Evolutionary conservation across 2,888 invertebrate genomes (phyloP).

Genomic region (Chaitophorus viminalis): DNA sequence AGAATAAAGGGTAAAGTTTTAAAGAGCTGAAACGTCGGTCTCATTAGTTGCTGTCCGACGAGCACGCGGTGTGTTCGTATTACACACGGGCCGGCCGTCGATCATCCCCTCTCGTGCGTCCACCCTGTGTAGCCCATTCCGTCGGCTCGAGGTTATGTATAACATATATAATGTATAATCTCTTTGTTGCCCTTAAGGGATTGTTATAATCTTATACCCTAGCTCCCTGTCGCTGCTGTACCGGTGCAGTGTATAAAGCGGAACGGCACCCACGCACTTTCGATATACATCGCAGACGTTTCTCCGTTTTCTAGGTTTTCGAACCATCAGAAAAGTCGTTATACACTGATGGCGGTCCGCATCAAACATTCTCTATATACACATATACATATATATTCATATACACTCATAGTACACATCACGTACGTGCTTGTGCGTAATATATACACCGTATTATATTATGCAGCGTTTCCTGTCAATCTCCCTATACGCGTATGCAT

Average conservation of each 20-base stretch:
- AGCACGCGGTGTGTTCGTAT: slow-evolving; percentile 54
- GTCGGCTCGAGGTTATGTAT: neutral
- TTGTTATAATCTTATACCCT: slow-evolving; percentile 34
- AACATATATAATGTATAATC: slow-evolving; percentile 5
- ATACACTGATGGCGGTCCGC: neutral
- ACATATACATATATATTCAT: too few species aligned
- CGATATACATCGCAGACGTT: neutral
- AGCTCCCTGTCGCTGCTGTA: neutral
- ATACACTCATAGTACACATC: too few species aligned
- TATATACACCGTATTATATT: too few species aligned
- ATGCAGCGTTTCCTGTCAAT: slow-evolving; percentile 43
- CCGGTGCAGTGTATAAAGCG: neutral
- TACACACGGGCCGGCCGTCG: slow-evolving; percentile 35
- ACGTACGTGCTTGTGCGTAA: neutral
- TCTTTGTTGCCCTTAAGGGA: slow-evolving; percentile 43
- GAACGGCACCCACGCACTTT: neutral
- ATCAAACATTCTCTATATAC: neutral
- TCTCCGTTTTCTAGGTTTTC: neutral
- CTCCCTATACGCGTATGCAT: neutral
- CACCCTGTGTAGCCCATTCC: neutral
- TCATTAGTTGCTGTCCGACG: slow-evolving; percentile 63
- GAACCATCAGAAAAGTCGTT: neutral
- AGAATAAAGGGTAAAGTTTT: slow-evolving; percentile 59
- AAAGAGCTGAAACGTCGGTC: slow-evolving; percentile 62
- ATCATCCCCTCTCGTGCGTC: slow-evolving; percentile 6